Evolutionary conservation across 2,113 vertebrate species (phyloP), one percentile per base, ranked within the genome.

Genomic region (Takifugu flavidus): DNA sequence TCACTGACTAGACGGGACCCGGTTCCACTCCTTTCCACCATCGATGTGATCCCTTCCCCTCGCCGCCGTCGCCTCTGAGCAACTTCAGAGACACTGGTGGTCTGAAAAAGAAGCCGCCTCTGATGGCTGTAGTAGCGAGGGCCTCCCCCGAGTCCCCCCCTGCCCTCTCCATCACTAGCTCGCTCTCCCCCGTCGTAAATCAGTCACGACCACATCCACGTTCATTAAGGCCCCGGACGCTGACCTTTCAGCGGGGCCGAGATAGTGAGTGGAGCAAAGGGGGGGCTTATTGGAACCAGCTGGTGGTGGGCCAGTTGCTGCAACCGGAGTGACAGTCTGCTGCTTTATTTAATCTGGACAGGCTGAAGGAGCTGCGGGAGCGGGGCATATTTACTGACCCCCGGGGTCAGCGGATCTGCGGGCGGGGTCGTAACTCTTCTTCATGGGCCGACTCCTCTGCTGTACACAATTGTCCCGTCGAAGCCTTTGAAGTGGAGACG

Each of bases 271-370:
- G 52, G 60, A 80, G 82, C 64, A 72, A 67, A 53, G 80, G 53
- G 70, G 56, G 11, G 25, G 54, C 77, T 93, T 89, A 91, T 89
- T 93, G 80, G 80, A 92, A 92, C 65, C 84, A 92, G 74, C 83
- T 93, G 78, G 63, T 27, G 25, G 50, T 56, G 79, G 86, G 64
- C 45, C 64, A 82, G 63, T 65, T 69, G 52, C 74, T 83, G 74
- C 77, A 75, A 63, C 70, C 58, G 14, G 73, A 83, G 77, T 64
- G 65, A 45, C 72, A 71, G 81, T 89, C 82, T 80, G 70, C 70
- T 25, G 72, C 68, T 84, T 86, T 90, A 77, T 86, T 88, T 86
- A 85, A 89, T 88, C 86, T 77, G 77, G 78, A 82, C 43, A 13
- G 66, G 64, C 74, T 78, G 65, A 55, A 70, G 59, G 72, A 83